A percentile compares a stretch with the other conserved stretches of the same genome.
phyloP scores from a whole-genome alignment of 1,140 invertebrate species.

The Panagrolaimus sp. region DNA sequence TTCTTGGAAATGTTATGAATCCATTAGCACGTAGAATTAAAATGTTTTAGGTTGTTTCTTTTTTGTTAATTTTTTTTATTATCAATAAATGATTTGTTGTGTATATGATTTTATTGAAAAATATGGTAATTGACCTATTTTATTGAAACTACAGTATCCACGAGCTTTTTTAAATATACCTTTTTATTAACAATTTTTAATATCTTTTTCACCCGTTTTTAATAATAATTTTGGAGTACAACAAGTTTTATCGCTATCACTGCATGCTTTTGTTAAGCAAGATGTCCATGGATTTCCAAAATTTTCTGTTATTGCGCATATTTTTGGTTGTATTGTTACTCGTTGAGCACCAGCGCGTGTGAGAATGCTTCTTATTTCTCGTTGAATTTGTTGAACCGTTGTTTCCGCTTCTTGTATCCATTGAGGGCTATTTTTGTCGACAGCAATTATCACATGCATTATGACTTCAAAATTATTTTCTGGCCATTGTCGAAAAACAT shows the following conservation, averaged over 20 bases:
- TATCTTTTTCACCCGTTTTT: conserved; percentile 8
- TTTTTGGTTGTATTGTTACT: background rate
- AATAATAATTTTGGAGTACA: background rate
- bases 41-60: background rate
- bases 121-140: too few species aligned
- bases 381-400: conserved; percentile 7
- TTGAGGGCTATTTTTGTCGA: background rate
- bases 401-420: background rate
- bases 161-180: too few species aligned
- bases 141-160: too few species aligned
- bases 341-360: background rate
- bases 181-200: background rate
- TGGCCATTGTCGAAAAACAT: conserved; percentile 10
- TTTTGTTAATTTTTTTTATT: too few species aligned
- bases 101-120: too few species aligned
- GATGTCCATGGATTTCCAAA: background rate
- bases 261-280: background rate
- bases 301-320: background rate
- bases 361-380: background rate
- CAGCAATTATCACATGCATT: conserved; percentile 1
- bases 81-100: too few species aligned
- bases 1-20: conserved; percentile 40
- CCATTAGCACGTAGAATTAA: conserved; percentile 24
- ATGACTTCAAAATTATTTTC: conserved; percentile 7
- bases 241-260: background rate